Evolutionary conservation across 2,888 invertebrate species (phyloP).

Genomic region (Erpobdella octoculata): DNA sequence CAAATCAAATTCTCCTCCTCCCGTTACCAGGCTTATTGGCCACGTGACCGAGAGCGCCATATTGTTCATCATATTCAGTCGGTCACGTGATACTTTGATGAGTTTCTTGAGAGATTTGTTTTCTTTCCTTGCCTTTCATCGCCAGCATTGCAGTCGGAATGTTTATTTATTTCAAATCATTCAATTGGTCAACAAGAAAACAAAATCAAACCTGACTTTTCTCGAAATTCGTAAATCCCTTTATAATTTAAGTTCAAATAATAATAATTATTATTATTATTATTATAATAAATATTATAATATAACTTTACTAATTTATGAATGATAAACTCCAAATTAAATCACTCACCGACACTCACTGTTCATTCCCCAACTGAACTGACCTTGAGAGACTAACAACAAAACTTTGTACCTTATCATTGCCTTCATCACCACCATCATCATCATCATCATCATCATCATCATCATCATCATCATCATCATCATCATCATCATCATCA

Average conservation of each 20-base stretch:
- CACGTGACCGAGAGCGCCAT: not conserved
- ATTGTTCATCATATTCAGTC: conserved; percentile 13
- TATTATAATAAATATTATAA: too few species aligned
- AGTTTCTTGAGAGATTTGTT: not conserved
- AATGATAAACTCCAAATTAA: too few species aligned
- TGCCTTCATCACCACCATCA: not conserved
- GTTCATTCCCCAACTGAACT: too few species aligned
- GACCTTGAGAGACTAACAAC: too few species aligned
- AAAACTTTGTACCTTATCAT: too few species aligned
- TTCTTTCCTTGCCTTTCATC: too few species aligned
- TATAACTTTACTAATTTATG: too few species aligned
- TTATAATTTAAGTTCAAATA: too few species aligned
- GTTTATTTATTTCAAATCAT: too few species aligned
- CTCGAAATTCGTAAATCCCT: too few species aligned
- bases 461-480: not conserved
- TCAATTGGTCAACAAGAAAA: not conserved
- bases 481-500: not conserved
- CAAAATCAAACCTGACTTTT: not conserved
- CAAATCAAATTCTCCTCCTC: conserved; percentile 3
- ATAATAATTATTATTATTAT: too few species aligned
- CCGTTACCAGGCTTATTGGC: conserved; percentile 8
- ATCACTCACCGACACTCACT: too few species aligned
- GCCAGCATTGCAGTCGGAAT: not conserved
- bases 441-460: not conserved
- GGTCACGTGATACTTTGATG: not conserved